phyloP scores from a whole-genome alignment of 2,113 vertebrate species.

The Heterochromis multidens region DNA sequence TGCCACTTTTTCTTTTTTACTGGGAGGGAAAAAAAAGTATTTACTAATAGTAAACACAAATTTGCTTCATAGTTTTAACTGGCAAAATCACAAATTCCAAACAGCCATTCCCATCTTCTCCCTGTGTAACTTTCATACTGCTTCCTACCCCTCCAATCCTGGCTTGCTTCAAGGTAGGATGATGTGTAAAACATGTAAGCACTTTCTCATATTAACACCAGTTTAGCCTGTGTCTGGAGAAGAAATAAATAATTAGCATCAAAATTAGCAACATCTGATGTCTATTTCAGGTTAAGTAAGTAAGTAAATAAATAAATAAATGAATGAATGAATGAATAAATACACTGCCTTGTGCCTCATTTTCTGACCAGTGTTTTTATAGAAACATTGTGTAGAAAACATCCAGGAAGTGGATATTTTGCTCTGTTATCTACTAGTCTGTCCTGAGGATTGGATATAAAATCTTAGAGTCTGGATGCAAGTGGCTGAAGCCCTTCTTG shows the following conservation, averaged over 20 bases:
- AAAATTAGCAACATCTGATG: neutral
- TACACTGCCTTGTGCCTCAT: neutral
- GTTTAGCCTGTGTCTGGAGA: neutral
- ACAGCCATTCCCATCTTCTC: slow-evolving; percentile 59
- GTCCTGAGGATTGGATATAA: slow-evolving; percentile 27
- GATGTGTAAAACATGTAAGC: slow-evolving; percentile 48
- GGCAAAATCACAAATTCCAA: slow-evolving; percentile 12
- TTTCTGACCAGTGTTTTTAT: neutral
- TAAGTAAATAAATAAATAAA: neutral
- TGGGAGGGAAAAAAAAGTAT: neutral
- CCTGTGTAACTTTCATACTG: slow-evolving; percentile 29
- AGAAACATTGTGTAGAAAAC: neutral
- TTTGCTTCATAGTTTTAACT: neutral
- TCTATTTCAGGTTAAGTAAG: neutral
- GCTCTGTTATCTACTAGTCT: neutral
- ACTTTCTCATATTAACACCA: slow-evolving; percentile 62
- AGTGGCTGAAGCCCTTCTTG: slow-evolving; percentile 35
- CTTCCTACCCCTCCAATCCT: slow-evolving; percentile 23
- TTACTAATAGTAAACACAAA: neutral
- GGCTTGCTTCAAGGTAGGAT: slow-evolving; percentile 38
- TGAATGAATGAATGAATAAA: neutral
- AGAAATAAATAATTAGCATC: slow-evolving; percentile 18
- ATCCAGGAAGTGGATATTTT: neutral
- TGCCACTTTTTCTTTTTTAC: neutral
- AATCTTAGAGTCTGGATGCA: slow-evolving; percentile 9